A percentile compares a stretch with the other conserved stretches of the same genome.
phyloP scores from a whole-genome alignment of 2,888 invertebrate genomes.

The Apotomis capreana region DNA sequence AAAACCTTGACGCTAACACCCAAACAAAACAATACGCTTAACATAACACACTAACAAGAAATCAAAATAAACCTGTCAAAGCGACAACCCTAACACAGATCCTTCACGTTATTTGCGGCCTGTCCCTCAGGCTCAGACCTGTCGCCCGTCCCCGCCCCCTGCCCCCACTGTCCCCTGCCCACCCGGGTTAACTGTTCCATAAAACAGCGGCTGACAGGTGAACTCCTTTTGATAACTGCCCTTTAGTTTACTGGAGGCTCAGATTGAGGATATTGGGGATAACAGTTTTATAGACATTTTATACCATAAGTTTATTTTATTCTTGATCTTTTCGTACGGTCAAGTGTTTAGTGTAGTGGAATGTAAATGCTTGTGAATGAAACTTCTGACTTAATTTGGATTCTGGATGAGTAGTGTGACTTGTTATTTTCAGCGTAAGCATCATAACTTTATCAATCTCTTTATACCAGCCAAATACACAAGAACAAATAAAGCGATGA shows the following conservation, averaged over 20 bases:
- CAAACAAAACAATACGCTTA: no score
- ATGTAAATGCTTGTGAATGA: no score
- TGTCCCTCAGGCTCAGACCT: not conserved
- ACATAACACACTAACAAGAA: not conserved
- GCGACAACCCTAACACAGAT: slow-evolving; percentile 4
- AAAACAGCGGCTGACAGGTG: slow-evolving; percentile 18
- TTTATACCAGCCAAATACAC: no score
- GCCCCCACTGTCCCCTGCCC: not conserved
- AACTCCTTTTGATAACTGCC: slow-evolving; percentile 3
- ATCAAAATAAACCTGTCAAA: not conserved
- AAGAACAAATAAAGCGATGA: no score
- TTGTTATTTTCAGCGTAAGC: no score
- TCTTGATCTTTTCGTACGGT: not conserved
- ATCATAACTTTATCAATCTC: not conserved
- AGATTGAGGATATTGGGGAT: not conserved
- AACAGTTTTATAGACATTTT: not conserved
- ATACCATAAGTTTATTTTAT: slow-evolving; percentile 5
- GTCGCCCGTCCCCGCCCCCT: not conserved
- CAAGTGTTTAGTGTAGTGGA: not conserved
- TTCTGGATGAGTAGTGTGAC: no score
- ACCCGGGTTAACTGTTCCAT: slow-evolving; percentile 3
- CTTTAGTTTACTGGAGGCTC: slow-evolving; percentile 4
- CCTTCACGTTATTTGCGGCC: slow-evolving; percentile 16
- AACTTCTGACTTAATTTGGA: no score
- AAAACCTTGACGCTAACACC: no score